Percentiles rank a stretch among this genome's conserved stretches.
Conservation (phyloP, 2,888 invertebrate genomes). For the Boloria selene region DNA sequence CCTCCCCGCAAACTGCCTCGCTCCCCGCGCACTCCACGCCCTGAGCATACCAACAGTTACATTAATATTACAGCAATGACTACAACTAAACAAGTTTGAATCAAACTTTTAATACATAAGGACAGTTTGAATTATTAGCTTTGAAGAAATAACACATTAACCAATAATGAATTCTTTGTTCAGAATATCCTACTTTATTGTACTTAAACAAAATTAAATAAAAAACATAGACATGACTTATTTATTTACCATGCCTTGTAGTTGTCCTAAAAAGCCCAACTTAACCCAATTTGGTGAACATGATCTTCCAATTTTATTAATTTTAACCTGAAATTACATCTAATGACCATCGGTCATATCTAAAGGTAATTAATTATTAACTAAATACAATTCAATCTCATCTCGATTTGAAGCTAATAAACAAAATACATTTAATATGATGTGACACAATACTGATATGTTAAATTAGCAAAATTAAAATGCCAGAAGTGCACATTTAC, state of each 20-base stretch:
- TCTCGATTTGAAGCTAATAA: constrained; percentile 14
- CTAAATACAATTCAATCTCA: constrained; percentile 35
- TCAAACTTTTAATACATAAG: constrained; percentile 12
- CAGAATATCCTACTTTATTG: constrained; percentile 23
- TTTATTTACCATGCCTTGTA: constrained; percentile 63
- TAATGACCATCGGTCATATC: constrained; percentile 56
- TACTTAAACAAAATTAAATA: constrained; percentile 21
- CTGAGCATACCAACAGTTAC: constrained; percentile 79
- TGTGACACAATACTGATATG: constrained; percentile 10
- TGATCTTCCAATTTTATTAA: constrained; percentile 60
- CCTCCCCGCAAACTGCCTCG: constrained; percentile 74
- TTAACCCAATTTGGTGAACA: constrained; percentile 67
- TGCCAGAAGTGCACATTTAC: constrained; percentile 4
- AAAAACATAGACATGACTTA: constrained; percentile 32
- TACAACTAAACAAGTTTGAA: constrained; percentile 14
- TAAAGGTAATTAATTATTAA: constrained; percentile 56
- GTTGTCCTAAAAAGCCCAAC: constrained; percentile 70
- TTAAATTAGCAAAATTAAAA: constrained; percentile 8
- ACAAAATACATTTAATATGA: constrained; percentile 7
- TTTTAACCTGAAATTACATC: constrained; percentile 70
- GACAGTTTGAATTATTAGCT: constrained; percentile 8
- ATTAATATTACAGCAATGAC: constrained; percentile 55
- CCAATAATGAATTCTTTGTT: constrained; percentile 29
- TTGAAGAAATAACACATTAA: constrained; percentile 42
- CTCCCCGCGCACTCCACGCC: constrained; percentile 77